Evolutionary conservation across 2,888 invertebrate genomes (phyloP).

Genomic region (Xestobium rufovillosum): DNA sequence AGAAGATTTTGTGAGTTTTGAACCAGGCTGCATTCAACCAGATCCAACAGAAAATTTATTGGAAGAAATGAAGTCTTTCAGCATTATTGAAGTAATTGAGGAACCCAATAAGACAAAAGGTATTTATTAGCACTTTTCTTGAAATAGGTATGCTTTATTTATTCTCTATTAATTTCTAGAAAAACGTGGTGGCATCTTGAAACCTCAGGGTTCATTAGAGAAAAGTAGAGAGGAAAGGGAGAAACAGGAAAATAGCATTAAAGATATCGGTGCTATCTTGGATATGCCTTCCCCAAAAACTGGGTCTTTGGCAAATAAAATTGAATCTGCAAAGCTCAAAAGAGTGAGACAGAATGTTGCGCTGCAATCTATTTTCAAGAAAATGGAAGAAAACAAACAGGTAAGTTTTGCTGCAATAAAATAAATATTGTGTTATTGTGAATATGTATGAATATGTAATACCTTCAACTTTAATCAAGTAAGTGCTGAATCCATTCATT

Average conservation of each 20-base stretch:
- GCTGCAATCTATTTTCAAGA: slow-evolving; percentile 66
- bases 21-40: slow-evolving; percentile 41
- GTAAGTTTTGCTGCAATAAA: slow-evolving; percentile 35
- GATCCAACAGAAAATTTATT: slow-evolving; percentile 47
- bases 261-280: slow-evolving; percentile 9
- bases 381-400: slow-evolving; percentile 65
- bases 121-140: no score
- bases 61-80: slow-evolving; percentile 50
- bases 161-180: no score
- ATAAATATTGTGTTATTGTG: no score
- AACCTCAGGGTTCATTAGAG: slow-evolving; percentile 64
- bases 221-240: slow-evolving; percentile 57
- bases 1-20: slow-evolving; percentile 34
- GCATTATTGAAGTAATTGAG: slow-evolving; percentile 34
- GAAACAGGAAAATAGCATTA: slow-evolving; percentile 29
- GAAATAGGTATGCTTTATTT: no score
- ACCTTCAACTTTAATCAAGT: no score
- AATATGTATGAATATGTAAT: no score
- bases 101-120: slow-evolving; percentile 26
- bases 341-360: slow-evolving; percentile 69
- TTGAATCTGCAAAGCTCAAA: slow-evolving; percentile 33
- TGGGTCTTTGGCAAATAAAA: slow-evolving; percentile 21
- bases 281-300: slow-evolving; percentile 21
- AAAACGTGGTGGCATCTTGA: slow-evolving; percentile 53
- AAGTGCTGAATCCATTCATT: no score